These are phyloP conservation scores for Trypoxylus dichotomus DNA, from an alignment of 1,140 invertebrate genomes.

Conservation along the genomic window DNA sequence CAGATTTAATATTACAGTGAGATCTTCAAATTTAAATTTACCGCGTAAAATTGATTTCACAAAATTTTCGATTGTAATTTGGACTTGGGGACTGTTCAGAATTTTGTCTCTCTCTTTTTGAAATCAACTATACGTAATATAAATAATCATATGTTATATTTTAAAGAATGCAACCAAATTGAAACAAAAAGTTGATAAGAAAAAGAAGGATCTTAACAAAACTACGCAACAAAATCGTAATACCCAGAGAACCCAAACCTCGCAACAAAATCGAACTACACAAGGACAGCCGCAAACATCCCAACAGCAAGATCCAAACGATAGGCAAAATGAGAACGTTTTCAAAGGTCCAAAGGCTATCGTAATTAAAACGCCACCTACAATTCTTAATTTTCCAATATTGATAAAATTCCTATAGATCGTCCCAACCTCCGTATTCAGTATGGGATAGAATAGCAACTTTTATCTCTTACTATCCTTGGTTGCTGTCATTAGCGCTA, in stretches of 20 bases:
- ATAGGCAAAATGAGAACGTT: constrained; percentile 31
- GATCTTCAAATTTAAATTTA: no score
- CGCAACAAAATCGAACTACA: constrained; percentile 1
- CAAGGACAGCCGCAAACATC: not conserved
- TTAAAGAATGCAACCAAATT: not conserved
- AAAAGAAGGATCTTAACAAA: constrained; percentile 49
- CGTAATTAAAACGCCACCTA: constrained; percentile 33
- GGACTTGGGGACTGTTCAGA: no score
- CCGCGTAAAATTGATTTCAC: no score
- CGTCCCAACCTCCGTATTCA: no score
- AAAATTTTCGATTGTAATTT: no score
- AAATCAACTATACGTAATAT: no score
- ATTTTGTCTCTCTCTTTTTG: no score
- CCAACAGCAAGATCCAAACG: not conserved
- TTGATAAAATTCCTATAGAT: constrained; percentile 54
- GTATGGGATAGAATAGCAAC: no score
- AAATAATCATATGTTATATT: constrained; percentile 28
- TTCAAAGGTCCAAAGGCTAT: constrained; percentile 50
- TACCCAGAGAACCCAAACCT: constrained; percentile 3
- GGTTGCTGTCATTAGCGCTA: no score
- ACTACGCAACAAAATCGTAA: constrained; percentile 39
- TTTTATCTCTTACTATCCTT: no score
- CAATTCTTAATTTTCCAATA: constrained; percentile 54
- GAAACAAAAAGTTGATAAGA: constrained; percentile 49
- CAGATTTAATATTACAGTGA: no score